Percentiles rank a stretch among this genome's conserved stretches.
These are phyloP conservation scores for Philhelius pedissequus DNA, from an alignment of 2,888 invertebrate genomes.

Conservation along the genomic window DNA sequence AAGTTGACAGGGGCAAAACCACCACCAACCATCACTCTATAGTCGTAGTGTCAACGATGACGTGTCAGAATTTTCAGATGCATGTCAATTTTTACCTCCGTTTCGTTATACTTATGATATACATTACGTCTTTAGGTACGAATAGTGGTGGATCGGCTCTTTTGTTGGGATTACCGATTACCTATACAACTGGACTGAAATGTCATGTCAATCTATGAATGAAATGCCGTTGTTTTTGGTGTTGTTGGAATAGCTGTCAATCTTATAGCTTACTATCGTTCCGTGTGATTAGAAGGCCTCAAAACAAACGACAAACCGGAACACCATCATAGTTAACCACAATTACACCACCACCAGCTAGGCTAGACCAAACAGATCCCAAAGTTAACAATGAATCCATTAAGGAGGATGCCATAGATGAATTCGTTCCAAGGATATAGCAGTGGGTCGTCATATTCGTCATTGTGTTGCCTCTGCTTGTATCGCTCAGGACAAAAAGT, in stretches of 20 bases:
- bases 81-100: slow-evolving; percentile 72
- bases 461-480: slow-evolving; percentile 10
- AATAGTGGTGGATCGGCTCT: slow-evolving; percentile 22
- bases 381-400: slow-evolving; percentile 61
- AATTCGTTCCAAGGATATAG: slow-evolving; percentile 3
- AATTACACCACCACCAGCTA: slow-evolving; percentile 46
- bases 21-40: not conserved
- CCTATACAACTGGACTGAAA: slow-evolving; percentile 48
- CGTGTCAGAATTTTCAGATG: slow-evolving; percentile 79
- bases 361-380: not conserved
- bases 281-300: slow-evolving; percentile 59
- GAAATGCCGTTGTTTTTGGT: not conserved
- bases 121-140: not conserved
- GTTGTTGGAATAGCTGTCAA: slow-evolving; percentile 58
- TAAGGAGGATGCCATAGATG: slow-evolving; percentile 27
- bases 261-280: slow-evolving; percentile 44
- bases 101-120: not conserved
- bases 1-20: slow-evolving; percentile 35
- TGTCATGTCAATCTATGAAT: slow-evolving; percentile 56
- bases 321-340: slow-evolving; percentile 51
- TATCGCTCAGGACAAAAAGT: slow-evolving; percentile 57
- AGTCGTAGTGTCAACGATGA: slow-evolving; percentile 72
- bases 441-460: not conserved
- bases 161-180: slow-evolving; percentile 65
- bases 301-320: slow-evolving; percentile 52